phyloP scores from a whole-genome alignment of 2,797 vertebrate species.

The Dipus sagitta region DNA sequence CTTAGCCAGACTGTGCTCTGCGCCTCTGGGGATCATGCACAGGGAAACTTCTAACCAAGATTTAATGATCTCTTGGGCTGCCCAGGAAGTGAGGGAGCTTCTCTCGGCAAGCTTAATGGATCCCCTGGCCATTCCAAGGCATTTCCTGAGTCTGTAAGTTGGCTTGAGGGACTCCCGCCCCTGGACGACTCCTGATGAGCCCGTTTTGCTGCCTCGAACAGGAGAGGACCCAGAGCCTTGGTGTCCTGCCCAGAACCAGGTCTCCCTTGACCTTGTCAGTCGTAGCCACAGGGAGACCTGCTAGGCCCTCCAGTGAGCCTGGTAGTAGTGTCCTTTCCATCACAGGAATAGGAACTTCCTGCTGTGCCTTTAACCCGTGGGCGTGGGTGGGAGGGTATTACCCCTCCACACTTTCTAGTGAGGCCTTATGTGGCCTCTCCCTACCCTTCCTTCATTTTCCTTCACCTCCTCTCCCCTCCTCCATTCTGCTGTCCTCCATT shows the following conservation, averaged over 20 bases:
- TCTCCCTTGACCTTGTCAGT: background rate
- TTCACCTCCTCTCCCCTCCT: background rate
- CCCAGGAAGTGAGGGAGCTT: background rate
- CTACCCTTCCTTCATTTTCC: background rate
- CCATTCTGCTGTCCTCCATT: too few species aligned
- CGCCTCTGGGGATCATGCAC: background rate
- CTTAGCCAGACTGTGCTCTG: background rate
- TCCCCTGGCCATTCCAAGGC: background rate
- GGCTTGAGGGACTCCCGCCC: background rate
- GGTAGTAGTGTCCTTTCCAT: background rate
- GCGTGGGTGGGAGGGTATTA: accelerated
- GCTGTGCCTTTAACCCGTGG: background rate
- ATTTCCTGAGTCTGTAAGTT: background rate
- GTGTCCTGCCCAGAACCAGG: background rate
- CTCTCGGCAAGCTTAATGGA: background rate
- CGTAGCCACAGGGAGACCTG: background rate
- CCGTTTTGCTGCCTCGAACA: background rate
- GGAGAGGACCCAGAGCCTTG: background rate
- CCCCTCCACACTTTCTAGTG: background rate
- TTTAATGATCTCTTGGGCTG: background rate
- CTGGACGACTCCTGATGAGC: background rate
- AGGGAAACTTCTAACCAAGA: background rate
- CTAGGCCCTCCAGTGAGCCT: background rate
- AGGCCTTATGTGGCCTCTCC: too few species aligned
- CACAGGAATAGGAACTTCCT: background rate